Base-by-base conservation (phyloP, 2,888 invertebrate genomes). In the Teinopalpus imperialis region DNA sequence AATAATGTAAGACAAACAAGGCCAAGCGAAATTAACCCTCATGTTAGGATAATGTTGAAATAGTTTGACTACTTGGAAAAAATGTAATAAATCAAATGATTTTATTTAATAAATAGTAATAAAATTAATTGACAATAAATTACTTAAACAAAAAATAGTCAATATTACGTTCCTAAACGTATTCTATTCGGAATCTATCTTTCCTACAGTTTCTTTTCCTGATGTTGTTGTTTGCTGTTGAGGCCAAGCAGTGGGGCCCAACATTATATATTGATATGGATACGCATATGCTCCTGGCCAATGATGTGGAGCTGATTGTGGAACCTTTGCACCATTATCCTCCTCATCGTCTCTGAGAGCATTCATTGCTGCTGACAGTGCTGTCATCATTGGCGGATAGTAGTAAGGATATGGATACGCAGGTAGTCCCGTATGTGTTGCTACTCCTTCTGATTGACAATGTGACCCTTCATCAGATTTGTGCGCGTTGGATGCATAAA, bases 301-400 rank as follows among this genome's bases (percentile, higher is more conserved):
- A 44, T 62, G 62, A 0, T 76, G 67, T 31, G 78, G 53, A 3
- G 56, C 43, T 27, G 69, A 32, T 30, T 69, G 64, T 2, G 68
- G 45, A 47, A 69, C 52, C 1, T 59, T 59, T 4, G 73, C 49
- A 36, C 52, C 58, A 12, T 59, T 66, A 1, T 53, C 49, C 23
- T 64, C 60, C 7, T 77, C 77, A 9, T 79, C 78, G 13, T 77
- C 83, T 51, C 78, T 81, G 1, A 74, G 52, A 21, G 70, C 56
- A 9, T 66, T 74, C 57, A 79, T 66, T 10, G 80, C 74, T 34
- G 70, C 80, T 1, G 80, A 58, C 37, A 82, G 75, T 2, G 81
- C 74, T 10, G 81, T 66, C 69, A 81, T 63, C 68, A 87, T 72
- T 50, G 81, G 81, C 0, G 87, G 81, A 53, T 87, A 87, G 46